Percentiles rank a stretch among this genome's conserved stretches.
These are phyloP conservation scores for Mormyrus proboscirostris DNA, from an alignment of 2,797 vertebrate species.

Conservation along the genomic window DNA sequence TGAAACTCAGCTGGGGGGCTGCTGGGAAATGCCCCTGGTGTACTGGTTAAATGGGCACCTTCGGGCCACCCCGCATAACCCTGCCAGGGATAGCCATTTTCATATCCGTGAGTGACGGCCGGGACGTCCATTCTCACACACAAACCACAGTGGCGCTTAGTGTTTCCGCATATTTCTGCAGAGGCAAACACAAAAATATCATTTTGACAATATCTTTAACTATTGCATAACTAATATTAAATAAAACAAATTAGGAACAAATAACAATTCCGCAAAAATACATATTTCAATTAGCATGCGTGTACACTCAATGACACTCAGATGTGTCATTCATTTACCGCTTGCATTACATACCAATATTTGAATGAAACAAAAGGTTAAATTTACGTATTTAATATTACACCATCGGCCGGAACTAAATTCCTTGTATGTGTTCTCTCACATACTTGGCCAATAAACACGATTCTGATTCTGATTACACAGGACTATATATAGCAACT, in stretches of 20 bases:
- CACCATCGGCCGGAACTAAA: too few relatives aligned
- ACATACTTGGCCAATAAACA: too few relatives aligned
- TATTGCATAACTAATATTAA: background rate
- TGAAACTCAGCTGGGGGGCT: conserved; percentile 18
- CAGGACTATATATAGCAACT: background rate
- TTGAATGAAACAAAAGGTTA: background rate
- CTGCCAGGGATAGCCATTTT: conserved; percentile 39
- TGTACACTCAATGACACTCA: background rate
- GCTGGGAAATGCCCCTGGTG: background rate
- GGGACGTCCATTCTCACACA: conserved; percentile 50
- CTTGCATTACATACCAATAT: background rate
- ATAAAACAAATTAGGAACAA: background rate
- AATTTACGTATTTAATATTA: background rate
- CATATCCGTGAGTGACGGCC: conserved; percentile 37
- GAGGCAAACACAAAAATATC: background rate
- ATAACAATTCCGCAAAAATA: background rate
- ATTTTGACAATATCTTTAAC: background rate
- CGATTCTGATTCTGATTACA: too few relatives aligned
- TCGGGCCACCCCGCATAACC: conserved; percentile 43
- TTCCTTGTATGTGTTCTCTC: too few relatives aligned
- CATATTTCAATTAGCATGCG: background rate
- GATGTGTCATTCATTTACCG: background rate
- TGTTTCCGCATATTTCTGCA: background rate
- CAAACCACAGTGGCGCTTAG: conserved; percentile 18
- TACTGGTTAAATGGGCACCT: conserved; percentile 24